Evolutionary conservation across 2,113 vertebrate species (phyloP).

Genomic region (Agelaius tricolor): DNA sequence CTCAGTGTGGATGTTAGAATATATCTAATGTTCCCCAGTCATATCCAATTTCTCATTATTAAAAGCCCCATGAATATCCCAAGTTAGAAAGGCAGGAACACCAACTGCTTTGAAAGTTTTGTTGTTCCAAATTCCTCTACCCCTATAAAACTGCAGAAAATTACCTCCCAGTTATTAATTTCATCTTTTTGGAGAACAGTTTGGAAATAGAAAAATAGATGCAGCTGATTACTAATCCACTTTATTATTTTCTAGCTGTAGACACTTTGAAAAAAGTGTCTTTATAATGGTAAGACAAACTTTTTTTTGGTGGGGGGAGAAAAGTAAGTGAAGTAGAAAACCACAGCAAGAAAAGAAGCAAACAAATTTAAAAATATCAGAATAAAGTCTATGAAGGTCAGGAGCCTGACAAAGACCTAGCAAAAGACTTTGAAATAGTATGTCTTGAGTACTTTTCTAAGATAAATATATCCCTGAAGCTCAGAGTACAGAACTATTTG

Average conservation of each 20-base stretch:
- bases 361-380: background rate
- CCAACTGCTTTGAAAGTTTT: background rate
- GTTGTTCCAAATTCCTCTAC: background rate
- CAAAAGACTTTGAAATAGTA: background rate
- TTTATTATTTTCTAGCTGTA: background rate
- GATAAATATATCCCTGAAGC: background rate
- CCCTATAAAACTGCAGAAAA: background rate
- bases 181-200: background rate
- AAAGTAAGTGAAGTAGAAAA: background rate
- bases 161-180: background rate
- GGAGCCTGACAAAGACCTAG: background rate
- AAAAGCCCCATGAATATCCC: background rate
- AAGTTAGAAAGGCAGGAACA: background rate
- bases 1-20: background rate
- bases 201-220: background rate
- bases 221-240: background rate
- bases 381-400: background rate
- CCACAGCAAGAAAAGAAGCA: background rate
- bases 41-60: background rate
- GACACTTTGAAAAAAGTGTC: background rate
- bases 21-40: background rate
- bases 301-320: rapidly evolving
- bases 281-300: background rate
- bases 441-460: background rate
- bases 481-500: background rate